phyloP scores from a whole-genome alignment of 2,113 vertebrate species.

The Daboia siamensis region DNA sequence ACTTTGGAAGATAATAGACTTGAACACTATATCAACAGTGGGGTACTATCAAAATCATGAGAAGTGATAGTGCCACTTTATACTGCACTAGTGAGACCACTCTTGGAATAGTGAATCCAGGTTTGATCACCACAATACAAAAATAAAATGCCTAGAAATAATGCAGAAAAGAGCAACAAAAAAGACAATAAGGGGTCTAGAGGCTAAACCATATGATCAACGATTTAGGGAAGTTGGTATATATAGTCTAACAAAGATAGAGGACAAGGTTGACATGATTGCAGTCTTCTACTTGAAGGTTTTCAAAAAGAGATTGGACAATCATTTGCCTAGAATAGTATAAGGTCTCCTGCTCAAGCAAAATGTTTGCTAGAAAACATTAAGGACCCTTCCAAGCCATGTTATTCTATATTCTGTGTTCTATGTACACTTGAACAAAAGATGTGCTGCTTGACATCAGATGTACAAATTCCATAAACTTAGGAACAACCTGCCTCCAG shows the following conservation, averaged over 20 bases:
- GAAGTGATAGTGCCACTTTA: not conserved
- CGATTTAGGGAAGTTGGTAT: not conserved
- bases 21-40: not conserved
- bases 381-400: not conserved
- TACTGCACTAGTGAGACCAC: not conserved
- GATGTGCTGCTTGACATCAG: not conserved
- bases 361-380: not conserved
- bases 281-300: not conserved
- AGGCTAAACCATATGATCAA: not conserved
- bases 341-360: not conserved
- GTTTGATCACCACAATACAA: not conserved
- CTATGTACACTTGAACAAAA: not conserved
- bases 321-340: not conserved
- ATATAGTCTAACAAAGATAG: not conserved
- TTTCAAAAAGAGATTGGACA: not conserved
- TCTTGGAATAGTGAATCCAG: not conserved
- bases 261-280: not conserved
- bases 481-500: too few species aligned
- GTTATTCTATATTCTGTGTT: not conserved
- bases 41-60: not conserved
- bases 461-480: not conserved
- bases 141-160: not conserved
- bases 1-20: too few species aligned
- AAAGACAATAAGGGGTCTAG: not conserved
- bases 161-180: not conserved